Evolutionary conservation across 2,113 vertebrate species (phyloP).

Genomic region (Hemiscyllium ocellatum): DNA sequence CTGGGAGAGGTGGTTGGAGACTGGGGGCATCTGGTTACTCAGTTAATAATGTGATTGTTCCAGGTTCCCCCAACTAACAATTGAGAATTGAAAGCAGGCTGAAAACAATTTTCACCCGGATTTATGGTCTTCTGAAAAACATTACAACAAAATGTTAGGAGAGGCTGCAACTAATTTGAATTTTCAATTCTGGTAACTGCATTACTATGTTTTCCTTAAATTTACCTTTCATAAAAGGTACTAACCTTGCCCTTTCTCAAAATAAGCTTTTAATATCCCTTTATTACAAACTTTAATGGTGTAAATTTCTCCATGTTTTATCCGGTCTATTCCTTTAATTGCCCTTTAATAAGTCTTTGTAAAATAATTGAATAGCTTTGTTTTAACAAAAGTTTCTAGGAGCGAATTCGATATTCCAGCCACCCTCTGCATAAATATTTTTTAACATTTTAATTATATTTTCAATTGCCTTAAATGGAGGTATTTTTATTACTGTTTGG

Average conservation of each 20-base stretch:
- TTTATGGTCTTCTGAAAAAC: background rate
- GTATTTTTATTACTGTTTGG: background rate
- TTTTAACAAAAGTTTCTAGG: background rate
- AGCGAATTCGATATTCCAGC: background rate
- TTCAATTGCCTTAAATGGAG: conserved; percentile 3
- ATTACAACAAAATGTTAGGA: background rate
- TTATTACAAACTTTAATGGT: background rate
- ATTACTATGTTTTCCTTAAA: background rate
- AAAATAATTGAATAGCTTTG: background rate
- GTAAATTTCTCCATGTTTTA: background rate
- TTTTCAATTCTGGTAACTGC: background rate
- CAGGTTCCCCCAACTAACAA: too few species aligned
- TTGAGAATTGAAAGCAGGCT: background rate
- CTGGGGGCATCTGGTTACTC: background rate
- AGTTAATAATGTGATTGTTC: background rate
- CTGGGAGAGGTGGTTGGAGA: too few species aligned
- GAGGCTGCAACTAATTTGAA: background rate
- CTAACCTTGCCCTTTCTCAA: background rate
- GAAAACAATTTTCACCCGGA: background rate
- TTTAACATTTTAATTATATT: background rate
- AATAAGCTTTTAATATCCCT: background rate
- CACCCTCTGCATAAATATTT: background rate
- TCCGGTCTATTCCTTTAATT: too few species aligned
- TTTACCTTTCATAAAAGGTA: background rate
- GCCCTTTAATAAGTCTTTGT: background rate